These are phyloP conservation scores for Nemopilema nomurai DNA, from an alignment of 30 jellyfish, hydroid and myxozoan genomes.

Conservation along the genomic window DNA sequence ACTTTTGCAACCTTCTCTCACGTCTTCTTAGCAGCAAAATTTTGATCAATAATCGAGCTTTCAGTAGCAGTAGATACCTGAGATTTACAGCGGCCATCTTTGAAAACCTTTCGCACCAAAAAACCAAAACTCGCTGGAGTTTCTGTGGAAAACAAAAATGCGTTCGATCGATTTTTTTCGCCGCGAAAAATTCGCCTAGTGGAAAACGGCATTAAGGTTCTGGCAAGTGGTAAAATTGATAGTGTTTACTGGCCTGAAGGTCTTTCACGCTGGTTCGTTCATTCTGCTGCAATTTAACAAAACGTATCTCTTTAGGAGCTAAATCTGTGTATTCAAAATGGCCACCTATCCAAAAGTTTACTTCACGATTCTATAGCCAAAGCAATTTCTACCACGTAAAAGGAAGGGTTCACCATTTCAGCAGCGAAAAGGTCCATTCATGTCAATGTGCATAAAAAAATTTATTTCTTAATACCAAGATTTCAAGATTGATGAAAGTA, in stretches of 20 bases:
- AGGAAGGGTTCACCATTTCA: neutral
- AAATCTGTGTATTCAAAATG: neutral
- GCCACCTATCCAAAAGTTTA: neutral
- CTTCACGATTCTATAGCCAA: neutral
- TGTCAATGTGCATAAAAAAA: neutral
- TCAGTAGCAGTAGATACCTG: conserved; percentile 51
- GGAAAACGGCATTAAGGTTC: conserved; percentile 11
- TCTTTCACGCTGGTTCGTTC: conserved; percentile 9
- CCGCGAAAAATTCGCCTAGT: neutral
- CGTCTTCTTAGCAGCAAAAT: conserved; percentile 43
- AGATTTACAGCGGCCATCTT: conserved; percentile 52
- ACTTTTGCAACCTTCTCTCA: conserved; percentile 46
- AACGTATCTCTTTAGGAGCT: neutral
- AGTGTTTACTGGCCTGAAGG: conserved; percentile 7
- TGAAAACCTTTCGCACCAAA: conserved; percentile 11
- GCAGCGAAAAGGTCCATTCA: neutral
- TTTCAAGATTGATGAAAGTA: no score
- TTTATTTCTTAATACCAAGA: neutral
- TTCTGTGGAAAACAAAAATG: conserved; percentile 8
- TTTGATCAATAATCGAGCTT: conserved; percentile 10
- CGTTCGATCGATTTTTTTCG: conserved; percentile 10
- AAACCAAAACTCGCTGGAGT: conserved; percentile 4
- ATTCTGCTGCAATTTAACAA: conserved; percentile 1
- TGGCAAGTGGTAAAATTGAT: conserved; percentile 19
- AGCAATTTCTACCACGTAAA: neutral